Evolutionary conservation across 2,797 vertebrate species (phyloP).

Genomic region (Anabacerthia variegaticeps): DNA sequence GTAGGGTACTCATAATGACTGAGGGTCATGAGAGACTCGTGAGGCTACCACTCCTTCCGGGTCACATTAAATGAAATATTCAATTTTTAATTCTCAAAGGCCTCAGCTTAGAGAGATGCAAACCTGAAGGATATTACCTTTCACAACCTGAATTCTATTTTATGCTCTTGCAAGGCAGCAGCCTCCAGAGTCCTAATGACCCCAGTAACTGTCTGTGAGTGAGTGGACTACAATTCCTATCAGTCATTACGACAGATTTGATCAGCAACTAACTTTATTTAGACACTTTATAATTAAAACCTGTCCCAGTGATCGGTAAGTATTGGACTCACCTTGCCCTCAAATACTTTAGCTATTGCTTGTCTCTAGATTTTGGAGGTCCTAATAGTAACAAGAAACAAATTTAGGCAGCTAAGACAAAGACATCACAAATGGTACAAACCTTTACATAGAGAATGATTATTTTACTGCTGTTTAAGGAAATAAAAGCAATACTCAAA

Average conservation of each 20-base stretch:
- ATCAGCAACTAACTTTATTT: conserved; percentile 51
- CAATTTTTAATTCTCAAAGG: conserved; percentile 36
- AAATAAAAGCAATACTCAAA: neutral
- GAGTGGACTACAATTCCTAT: conserved; percentile 8
- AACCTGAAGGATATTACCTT: conserved; percentile 9
- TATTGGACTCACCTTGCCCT: neutral
- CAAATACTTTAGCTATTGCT: neutral
- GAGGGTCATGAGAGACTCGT: neutral
- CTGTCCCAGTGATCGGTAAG: conserved; percentile 3
- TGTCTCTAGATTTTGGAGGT: neutral
- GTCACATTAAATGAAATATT: neutral
- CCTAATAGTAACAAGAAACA: neutral
- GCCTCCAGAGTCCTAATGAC: conserved; percentile 12
- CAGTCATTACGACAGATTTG: conserved; percentile 3
- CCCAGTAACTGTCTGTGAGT: neutral
- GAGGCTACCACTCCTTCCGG: neutral
- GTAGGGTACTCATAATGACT: neutral
- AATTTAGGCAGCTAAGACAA: neutral
- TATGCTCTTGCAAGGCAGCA: neutral
- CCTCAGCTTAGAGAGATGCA: neutral
- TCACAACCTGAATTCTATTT: conserved; percentile 31
- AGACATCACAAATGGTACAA: neutral
- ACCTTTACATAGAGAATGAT: neutral
- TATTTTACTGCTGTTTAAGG: neutral
- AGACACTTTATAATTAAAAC: conserved; percentile 44